These are phyloP conservation scores for Wasmannia auropunctata DNA, from an alignment of 1,140 invertebrate species.

Conservation along the genomic window DNA sequence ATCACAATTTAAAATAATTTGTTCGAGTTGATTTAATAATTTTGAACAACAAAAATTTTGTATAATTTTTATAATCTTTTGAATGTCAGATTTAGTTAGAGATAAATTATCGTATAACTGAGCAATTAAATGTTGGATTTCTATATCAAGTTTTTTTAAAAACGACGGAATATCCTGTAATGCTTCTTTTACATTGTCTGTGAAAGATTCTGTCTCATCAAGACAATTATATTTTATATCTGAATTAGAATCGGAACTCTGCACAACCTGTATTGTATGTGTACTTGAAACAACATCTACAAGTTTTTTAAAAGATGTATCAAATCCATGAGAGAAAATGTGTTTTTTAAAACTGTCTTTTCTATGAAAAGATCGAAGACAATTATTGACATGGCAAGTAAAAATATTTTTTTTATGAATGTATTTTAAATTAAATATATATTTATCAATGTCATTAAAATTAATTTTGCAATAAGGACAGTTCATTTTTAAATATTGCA, in stretches of 20 bases:
- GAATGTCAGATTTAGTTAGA: background rate
- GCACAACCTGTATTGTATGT: background rate
- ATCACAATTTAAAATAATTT: constrained; percentile 1
- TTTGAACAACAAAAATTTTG: background rate
- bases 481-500: background rate
- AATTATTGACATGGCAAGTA: background rate
- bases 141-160: background rate
- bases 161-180: background rate
- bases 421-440: constrained; percentile 13
- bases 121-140: background rate
- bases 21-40: background rate
- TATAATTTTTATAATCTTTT: background rate
- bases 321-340: background rate
- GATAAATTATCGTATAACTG: constrained; percentile 10
- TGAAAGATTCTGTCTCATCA: background rate
- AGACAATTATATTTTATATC: background rate
- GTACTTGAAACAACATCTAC: background rate
- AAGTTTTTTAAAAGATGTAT: background rate
- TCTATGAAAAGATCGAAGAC: background rate
- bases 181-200: background rate
- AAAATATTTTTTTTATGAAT: background rate
- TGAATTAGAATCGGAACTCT: background rate
- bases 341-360: constrained; percentile 15
- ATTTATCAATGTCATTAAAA: constrained; percentile 14
- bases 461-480: background rate